Evolutionary conservation across 2,888 invertebrate genomes (phyloP).

Genomic region (Cremastinae sp.): DNA sequence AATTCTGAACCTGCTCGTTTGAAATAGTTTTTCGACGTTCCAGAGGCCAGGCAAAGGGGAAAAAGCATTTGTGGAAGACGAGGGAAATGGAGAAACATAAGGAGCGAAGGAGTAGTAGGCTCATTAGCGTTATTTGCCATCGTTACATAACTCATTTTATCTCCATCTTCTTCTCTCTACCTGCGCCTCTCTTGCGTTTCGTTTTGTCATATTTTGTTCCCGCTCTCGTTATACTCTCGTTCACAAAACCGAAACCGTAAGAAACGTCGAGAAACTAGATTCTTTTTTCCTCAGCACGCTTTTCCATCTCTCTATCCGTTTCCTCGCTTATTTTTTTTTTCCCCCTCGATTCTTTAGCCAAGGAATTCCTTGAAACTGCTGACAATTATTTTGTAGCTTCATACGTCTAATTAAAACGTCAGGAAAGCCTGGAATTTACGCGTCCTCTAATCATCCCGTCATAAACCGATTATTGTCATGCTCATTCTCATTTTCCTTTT

Average conservation of each 20-base stretch:
- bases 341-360: background rate
- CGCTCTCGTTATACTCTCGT: slow-evolving; percentile 5
- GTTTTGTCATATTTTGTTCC: slow-evolving; percentile 14
- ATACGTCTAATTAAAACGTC: slow-evolving; percentile 32
- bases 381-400: slow-evolving; percentile 31
- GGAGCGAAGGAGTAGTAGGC: slow-evolving; percentile 72
- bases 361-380: slow-evolving; percentile 29
- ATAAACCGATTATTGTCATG: slow-evolving; percentile 2
- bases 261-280: slow-evolving; percentile 23
- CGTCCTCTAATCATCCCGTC: slow-evolving; percentile 10
- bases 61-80: slow-evolving; percentile 27
- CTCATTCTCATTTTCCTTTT: background rate
- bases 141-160: slow-evolving; percentile 77
- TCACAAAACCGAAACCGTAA: slow-evolving; percentile 11
- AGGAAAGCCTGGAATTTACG: slow-evolving; percentile 7
- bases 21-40: no score
- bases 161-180: slow-evolving; percentile 31
- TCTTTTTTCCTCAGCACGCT: slow-evolving; percentile 22
- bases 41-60: background rate
- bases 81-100: slow-evolving; percentile 38
- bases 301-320: slow-evolving; percentile 30
- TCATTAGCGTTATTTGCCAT: slow-evolving; percentile 80
- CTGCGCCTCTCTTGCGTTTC: slow-evolving; percentile 8
- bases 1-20: slow-evolving; percentile 4
- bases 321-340: slow-evolving; percentile 16